phyloP scores from a whole-genome alignment of 2,113 vertebrate genomes.

The Egretta garzetta region DNA sequence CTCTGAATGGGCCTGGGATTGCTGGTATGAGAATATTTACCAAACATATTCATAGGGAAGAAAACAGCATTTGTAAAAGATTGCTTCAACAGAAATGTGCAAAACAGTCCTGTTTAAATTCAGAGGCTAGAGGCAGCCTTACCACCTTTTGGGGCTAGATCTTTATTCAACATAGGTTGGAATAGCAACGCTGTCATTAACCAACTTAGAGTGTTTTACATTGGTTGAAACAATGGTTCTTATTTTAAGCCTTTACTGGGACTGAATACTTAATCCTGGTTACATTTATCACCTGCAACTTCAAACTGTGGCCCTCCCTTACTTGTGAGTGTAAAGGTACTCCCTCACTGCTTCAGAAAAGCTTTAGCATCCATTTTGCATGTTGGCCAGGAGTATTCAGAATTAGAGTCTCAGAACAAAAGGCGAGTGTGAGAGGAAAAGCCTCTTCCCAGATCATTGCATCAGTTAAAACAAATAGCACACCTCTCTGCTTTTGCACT shows the following conservation, averaged over 20 bases:
- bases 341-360: background rate
- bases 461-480: background rate
- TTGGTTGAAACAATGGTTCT: background rate
- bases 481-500: background rate
- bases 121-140: background rate
- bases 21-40: background rate
- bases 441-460: background rate
- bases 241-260: background rate
- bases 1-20: background rate
- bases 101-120: background rate
- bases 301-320: background rate
- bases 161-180: accelerated
- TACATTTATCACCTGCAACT: background rate
- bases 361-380: background rate
- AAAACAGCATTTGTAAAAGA: background rate
- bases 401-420: background rate
- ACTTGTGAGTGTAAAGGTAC: background rate
- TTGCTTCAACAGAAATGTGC: background rate
- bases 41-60: background rate
- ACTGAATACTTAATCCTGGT: background rate
- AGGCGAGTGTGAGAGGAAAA: background rate
- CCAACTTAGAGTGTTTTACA: accelerated
- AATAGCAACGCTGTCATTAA: background rate
- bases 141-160: background rate
- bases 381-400: background rate